Conservation (phyloP, 64 coral and sea anemone genomes). For the Pachyseris speciosa region DNA sequence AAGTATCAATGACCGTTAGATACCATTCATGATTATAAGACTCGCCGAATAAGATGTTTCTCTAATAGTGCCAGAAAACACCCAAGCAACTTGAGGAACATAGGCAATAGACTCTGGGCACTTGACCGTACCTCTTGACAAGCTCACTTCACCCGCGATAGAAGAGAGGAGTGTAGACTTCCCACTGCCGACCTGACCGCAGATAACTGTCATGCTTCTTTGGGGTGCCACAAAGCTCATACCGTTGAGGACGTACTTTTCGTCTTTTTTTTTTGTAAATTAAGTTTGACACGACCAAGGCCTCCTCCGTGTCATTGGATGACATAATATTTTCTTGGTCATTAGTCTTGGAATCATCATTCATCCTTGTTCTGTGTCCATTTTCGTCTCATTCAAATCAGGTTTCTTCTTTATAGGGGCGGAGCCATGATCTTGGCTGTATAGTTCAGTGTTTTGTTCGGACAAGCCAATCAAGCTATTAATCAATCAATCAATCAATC, state of each 20-base stretch:
- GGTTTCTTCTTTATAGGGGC: neutral
- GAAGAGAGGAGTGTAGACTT: neutral
- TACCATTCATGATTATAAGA: neutral
- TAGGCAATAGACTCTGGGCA: neutral
- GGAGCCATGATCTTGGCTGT: neutral
- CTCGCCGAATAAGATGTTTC: neutral
- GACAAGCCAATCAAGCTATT: too few relatives aligned
- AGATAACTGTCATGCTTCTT: neutral
- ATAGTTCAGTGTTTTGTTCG: neutral
- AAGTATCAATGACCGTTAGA: neutral
- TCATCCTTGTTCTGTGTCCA: neutral
- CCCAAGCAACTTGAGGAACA: neutral
- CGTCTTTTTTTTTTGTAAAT: too few relatives aligned
- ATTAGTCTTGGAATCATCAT: neutral
- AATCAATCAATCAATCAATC: too few relatives aligned
- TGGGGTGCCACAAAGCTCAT: neutral
- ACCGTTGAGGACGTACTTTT: neutral
- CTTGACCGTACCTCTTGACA: neutral
- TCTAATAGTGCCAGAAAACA: slow-evolving; percentile 15
- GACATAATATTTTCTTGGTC: too few relatives aligned
- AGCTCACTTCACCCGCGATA: neutral
- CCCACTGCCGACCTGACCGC: neutral
- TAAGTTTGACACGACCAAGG: neutral
- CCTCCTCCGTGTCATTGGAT: neutral
- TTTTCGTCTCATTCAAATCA: neutral